Conservation (phyloP, 2,113 vertebrate species). For the Climacteris rufus region DNA sequence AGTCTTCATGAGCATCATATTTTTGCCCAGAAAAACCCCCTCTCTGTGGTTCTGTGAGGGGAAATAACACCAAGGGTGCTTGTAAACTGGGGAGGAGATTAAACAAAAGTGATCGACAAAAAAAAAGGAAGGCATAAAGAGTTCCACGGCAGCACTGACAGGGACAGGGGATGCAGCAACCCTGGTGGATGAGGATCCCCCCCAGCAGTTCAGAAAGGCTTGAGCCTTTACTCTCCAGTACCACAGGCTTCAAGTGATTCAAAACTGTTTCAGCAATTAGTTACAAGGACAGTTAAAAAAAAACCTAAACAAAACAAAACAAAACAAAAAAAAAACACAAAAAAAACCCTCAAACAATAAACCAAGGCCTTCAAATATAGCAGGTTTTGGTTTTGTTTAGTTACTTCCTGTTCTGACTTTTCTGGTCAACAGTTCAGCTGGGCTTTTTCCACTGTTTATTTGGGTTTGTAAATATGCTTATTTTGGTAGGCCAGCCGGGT, state of each 20-base stretch:
- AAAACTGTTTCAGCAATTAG: background rate
- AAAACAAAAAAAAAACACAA: no score
- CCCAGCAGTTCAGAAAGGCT: background rate
- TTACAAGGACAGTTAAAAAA: background rate
- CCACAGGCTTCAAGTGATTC: rapidly evolving
- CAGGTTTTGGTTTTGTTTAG: background rate
- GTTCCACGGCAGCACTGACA: rapidly evolving
- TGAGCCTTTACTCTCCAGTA: background rate
- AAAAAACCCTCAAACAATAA: background rate
- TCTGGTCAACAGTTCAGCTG: background rate
- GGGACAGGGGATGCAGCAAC: rapidly evolving
- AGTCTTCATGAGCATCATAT: background rate
- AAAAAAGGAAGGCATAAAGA: background rate
- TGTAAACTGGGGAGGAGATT: background rate
- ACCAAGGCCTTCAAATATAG: background rate
- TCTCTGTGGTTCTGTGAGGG: background rate
- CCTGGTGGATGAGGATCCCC: background rate
- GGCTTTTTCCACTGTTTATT: background rate
- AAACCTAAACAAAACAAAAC: no score
- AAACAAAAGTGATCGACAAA: background rate
- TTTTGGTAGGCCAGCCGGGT: background rate
- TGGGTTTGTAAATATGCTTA: background rate
- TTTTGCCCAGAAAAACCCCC: background rate
- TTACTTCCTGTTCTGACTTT: background rate
- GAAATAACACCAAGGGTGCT: background rate